Evolutionary conservation across 2,797 vertebrate species (phyloP).

Genomic region (Phyllotis vaccarum): DNA sequence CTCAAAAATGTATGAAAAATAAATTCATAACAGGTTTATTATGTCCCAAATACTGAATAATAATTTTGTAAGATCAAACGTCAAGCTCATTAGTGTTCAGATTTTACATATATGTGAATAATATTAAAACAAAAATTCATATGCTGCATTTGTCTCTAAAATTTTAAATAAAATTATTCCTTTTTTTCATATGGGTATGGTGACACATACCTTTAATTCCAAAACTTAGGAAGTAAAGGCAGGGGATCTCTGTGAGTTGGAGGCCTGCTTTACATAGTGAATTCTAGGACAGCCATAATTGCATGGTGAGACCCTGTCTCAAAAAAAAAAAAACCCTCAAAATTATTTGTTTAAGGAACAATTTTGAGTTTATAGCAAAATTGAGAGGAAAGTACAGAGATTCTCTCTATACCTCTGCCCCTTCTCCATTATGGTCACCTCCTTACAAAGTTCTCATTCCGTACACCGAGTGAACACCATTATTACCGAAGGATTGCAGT

Average conservation of each 20-base stretch:
- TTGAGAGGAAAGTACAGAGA: not conserved
- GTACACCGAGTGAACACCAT: not conserved
- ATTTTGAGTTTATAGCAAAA: conserved; percentile 21
- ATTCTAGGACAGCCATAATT: not conserved
- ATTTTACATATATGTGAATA: not conserved
- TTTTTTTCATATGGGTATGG: not conserved
- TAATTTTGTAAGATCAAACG: conserved; percentile 9
- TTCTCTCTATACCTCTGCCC: not conserved
- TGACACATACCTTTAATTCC: not conserved
- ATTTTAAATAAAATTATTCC: not conserved
- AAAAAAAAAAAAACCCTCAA: not conserved
- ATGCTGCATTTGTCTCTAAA: not conserved
- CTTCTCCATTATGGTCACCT: too few relatives aligned
- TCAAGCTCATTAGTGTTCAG: not conserved
- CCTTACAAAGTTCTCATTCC: not conserved
- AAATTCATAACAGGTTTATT: not conserved
- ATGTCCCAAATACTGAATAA: not conserved
- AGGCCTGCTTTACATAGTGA: not conserved
- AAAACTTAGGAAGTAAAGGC: not conserved
- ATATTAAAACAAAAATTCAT: not conserved
- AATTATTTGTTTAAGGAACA: not conserved
- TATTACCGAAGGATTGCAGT: not conserved
- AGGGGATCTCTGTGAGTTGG: not conserved
- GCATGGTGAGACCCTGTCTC: not conserved
- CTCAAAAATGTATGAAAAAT: conserved; percentile 18